These are phyloP conservation scores for Sterrhoptilus dennistouni DNA, from an alignment of 2,113 vertebrate genomes.

Conservation along the genomic window DNA sequence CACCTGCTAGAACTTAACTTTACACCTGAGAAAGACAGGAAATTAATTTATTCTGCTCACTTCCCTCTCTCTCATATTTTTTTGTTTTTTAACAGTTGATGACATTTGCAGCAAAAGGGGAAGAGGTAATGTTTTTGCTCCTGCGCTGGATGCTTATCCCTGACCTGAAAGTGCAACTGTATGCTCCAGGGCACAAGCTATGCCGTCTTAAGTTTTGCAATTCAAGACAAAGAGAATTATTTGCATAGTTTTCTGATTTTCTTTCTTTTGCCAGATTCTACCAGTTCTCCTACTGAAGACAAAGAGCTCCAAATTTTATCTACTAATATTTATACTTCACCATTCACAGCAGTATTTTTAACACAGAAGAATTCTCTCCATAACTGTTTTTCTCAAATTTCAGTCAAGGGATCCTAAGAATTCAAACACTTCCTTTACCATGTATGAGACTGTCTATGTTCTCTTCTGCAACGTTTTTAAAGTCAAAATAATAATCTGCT, in stretches of 20 bases:
- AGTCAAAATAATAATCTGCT: neutral
- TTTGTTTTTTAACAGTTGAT: neutral
- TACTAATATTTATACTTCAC: neutral
- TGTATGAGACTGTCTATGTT: neutral
- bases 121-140: neutral
- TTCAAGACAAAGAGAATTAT: neutral
- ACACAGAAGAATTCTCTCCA: neutral
- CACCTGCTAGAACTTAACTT: neutral
- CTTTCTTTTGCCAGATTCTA: neutral
- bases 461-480: neutral
- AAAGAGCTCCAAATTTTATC: neutral
- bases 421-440: neutral
- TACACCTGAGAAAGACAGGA: neutral
- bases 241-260: neutral
- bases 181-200: neutral
- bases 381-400: neutral
- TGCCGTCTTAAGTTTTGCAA: neutral
- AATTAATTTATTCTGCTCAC: neutral
- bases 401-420: neutral
- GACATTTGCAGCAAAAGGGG: neutral
- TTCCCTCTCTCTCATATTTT: neutral
- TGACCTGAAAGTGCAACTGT: neutral
- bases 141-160: neutral
- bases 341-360: neutral
- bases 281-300: neutral